phyloP scores from a whole-genome alignment of 2,113 vertebrate genomes.

The Paraplagusia blochii region DNA sequence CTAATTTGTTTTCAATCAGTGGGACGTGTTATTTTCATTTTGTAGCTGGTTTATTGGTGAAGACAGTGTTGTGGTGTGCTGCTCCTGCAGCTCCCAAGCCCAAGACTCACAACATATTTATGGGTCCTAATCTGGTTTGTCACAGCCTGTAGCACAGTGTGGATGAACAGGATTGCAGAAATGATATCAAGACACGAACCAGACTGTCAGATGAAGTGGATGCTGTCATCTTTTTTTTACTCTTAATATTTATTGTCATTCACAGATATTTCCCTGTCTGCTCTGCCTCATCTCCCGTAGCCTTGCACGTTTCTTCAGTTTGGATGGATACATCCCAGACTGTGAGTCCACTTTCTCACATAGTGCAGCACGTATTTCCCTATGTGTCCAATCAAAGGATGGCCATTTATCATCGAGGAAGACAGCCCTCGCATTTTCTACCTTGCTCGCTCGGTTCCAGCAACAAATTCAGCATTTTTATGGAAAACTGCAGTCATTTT shows the following conservation, averaged over 20 bases:
- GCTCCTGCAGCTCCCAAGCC: conserved; percentile 9
- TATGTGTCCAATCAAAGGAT: conserved; percentile 93
- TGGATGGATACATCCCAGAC: conserved; percentile 19
- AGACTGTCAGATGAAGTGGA: conserved; percentile 5
- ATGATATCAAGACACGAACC: conserved; percentile 9
- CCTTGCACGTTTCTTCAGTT: not conserved
- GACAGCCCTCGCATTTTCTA: conserved; percentile 97
- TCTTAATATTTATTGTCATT: not conserved
- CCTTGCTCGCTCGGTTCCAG: conserved; percentile 96
- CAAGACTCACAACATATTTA: conserved; percentile 5
- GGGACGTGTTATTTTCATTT: conserved; percentile 20
- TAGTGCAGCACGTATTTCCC: conserved; percentile 73
- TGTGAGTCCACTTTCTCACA: conserved; percentile 50
- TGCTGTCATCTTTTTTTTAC: not conserved
- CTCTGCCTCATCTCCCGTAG: not conserved
- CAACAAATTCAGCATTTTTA: conserved; percentile 99
- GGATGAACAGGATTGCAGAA: conserved; percentile 8
- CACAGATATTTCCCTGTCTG: no score
- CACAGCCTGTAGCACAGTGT: conserved; percentile 15
- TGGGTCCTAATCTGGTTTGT: conserved; percentile 25
- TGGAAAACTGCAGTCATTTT: conserved; percentile 99
- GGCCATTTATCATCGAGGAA: conserved; percentile 99
- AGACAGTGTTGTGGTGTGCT: not conserved
- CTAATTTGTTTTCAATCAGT: conserved; percentile 27
- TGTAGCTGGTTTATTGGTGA: conserved; percentile 8